Conservation (phyloP, 2,888 invertebrate species). For the Trypoxylon attenuatum region DNA sequence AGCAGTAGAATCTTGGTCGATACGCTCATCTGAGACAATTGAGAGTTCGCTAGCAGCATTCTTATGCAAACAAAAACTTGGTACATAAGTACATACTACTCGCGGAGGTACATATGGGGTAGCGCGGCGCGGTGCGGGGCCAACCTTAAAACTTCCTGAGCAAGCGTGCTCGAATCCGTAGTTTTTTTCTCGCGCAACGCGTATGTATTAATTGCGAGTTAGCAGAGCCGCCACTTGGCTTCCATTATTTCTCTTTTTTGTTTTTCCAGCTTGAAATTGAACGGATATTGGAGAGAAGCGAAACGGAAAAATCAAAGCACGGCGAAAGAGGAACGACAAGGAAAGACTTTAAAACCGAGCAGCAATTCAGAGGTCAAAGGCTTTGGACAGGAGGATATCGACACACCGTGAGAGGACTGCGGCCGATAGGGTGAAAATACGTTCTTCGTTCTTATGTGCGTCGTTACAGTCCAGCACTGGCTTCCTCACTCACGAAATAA, state of each 20-base stretch:
- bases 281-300: neutral
- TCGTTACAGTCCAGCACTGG: slow-evolving; percentile 13
- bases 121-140: too few species aligned
- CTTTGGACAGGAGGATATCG: slow-evolving; percentile 34
- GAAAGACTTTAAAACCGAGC: slow-evolving; percentile 30
- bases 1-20: slow-evolving; percentile 6
- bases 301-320: neutral
- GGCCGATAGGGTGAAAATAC: slow-evolving; percentile 40
- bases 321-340: neutral
- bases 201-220: neutral
- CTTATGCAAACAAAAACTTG: slow-evolving; percentile 21
- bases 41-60: slow-evolving; percentile 5
- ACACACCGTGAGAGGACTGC: slow-evolving; percentile 27
- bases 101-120: too few species aligned
- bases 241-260: neutral
- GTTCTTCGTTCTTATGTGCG: slow-evolving; percentile 39
- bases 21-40: slow-evolving; percentile 19
- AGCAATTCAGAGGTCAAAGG: slow-evolving; percentile 43
- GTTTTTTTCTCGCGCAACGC: slow-evolving; percentile 7
- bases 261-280: neutral
- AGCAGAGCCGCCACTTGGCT: too few species aligned
- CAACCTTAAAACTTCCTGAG: slow-evolving; percentile 2
- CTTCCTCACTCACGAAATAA: slow-evolving; percentile 21
- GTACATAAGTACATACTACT: too few species aligned
- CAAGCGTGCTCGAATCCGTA: neutral